Evolutionary conservation across 2,113 vertebrate species (phyloP).

Genomic region (Peromyscus leucopus): DNA sequence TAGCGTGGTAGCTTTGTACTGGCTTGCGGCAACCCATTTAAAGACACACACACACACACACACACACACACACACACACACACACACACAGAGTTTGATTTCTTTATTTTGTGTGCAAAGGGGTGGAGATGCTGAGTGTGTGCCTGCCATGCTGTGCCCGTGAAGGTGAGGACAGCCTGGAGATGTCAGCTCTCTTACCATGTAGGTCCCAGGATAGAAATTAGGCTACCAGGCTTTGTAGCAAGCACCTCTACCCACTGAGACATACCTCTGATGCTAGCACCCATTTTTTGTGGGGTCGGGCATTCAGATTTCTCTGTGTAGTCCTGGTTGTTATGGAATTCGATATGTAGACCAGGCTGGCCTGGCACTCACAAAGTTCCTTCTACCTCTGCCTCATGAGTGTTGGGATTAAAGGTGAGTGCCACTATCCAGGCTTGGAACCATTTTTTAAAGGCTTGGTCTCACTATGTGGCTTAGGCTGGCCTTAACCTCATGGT

Average conservation of each 20-base stretch:
- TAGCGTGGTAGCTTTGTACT: background rate
- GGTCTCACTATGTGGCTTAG: background rate
- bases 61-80: background rate
- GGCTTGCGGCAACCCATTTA: background rate
- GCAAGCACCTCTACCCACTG: background rate
- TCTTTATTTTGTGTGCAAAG: background rate
- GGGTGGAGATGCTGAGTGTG: background rate
- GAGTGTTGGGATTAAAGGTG: background rate
- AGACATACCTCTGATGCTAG: background rate
- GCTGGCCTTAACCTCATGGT: background rate
- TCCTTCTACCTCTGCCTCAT: background rate
- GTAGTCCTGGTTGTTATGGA: background rate
- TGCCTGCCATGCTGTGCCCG: background rate
- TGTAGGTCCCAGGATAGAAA: background rate
- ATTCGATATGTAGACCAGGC: background rate
- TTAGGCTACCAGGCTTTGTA: background rate
- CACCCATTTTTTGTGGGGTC: background rate
- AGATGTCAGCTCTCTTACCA: background rate
- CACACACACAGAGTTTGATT: too few species aligned
- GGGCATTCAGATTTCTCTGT: background rate
- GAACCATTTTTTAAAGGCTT: background rate
- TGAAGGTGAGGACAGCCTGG: background rate
- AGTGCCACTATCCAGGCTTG: background rate
- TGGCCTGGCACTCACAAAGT: background rate
- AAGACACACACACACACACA: background rate